Percentiles rank a stretch among this genome's conserved stretches.
Conservation (phyloP, 1,140 invertebrate genomes). For the Leptopilina boulardi region DNA sequence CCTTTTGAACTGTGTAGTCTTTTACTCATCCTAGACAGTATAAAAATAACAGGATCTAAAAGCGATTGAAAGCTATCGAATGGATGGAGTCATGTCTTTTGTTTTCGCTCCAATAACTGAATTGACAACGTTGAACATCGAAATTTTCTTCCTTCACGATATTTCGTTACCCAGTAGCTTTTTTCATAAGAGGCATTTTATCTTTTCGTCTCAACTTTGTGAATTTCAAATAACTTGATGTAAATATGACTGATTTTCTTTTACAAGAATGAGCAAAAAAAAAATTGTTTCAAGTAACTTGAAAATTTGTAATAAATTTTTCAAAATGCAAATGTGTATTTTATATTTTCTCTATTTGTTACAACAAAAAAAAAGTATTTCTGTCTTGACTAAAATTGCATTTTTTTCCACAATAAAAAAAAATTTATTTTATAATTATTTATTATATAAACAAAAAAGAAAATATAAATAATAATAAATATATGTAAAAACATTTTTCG, state of each 20-base stretch:
- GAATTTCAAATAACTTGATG: slow-evolving; percentile 4
- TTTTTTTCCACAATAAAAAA: too few species aligned
- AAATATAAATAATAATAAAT: too few species aligned
- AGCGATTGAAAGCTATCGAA: slow-evolving; percentile 29
- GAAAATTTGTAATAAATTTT: too few species aligned
- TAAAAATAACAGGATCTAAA: slow-evolving; percentile 22
- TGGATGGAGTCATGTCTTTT: slow-evolving; percentile 43
- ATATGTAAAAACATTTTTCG: too few species aligned
- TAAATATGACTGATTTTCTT: background rate
- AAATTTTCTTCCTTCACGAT: slow-evolving; percentile 2
- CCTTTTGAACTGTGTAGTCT: background rate
- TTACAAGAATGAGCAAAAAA: background rate
- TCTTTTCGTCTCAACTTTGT: background rate
- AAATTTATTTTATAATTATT: too few species aligned
- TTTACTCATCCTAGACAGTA: slow-evolving; percentile 1
- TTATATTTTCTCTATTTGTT: too few species aligned
- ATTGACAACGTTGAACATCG: background rate
- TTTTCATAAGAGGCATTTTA: slow-evolving; percentile 19
- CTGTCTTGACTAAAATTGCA: too few species aligned
- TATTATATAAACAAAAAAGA: too few species aligned
- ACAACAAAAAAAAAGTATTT: too few species aligned
- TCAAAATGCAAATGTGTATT: too few species aligned
- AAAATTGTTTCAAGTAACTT: background rate
- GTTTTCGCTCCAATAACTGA: slow-evolving; percentile 42
- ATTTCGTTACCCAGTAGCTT: slow-evolving; percentile 23